Evolutionary conservation across 2,113 vertebrate species (phyloP).

Genomic region (Tursiops truncatus): DNA sequence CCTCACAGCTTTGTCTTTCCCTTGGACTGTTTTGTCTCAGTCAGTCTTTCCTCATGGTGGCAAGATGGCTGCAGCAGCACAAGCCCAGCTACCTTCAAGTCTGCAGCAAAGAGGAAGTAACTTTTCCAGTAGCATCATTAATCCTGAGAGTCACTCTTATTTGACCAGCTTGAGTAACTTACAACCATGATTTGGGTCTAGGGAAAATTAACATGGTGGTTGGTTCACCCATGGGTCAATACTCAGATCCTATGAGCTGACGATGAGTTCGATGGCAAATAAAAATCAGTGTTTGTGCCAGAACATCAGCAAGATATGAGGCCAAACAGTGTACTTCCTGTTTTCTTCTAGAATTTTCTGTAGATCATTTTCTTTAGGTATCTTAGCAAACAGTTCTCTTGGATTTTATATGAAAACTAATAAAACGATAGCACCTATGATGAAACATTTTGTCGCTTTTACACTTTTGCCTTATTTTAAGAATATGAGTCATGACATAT

Average conservation of each 20-base stretch:
- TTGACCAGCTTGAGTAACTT: not conserved
- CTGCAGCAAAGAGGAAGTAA: not conserved
- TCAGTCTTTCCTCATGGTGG: not conserved
- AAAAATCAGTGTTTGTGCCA: not conserved
- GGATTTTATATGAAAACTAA: not conserved
- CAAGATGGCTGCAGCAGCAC: not conserved
- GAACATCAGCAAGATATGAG: too few relatives aligned
- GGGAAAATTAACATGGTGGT: not conserved
- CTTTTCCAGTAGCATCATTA: not conserved
- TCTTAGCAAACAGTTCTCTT: not conserved
- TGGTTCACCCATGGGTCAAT: not conserved
- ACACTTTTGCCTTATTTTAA: not conserved
- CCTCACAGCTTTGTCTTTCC: not conserved
- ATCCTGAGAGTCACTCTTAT: not conserved
- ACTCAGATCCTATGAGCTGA: not conserved
- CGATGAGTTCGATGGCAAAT: not conserved
- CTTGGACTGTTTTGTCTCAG: not conserved
- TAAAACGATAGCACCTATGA: not conserved
- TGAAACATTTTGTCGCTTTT: not conserved
- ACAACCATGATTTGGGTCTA: not conserved
- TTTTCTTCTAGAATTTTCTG: not conserved
- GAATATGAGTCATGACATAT: not conserved
- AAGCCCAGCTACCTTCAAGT: not conserved
- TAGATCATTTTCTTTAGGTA: not conserved
- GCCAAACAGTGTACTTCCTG: not conserved